Evolutionary conservation across 2,888 invertebrate genomes (phyloP).

Genomic region (Heliothis peltigera): DNA sequence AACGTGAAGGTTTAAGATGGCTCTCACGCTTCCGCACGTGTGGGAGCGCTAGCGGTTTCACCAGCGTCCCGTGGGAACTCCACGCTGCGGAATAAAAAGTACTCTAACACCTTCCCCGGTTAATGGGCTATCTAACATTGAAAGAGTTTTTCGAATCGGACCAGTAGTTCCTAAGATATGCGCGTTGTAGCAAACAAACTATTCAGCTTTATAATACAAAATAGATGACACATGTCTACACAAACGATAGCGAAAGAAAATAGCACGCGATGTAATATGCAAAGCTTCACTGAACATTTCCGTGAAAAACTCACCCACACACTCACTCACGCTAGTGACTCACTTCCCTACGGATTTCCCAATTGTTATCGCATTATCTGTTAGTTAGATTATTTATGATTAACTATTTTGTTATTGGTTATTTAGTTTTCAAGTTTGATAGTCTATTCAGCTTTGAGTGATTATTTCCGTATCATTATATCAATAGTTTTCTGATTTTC

Average conservation of each 20-base stretch:
- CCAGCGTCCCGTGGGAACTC: too few relatives aligned
- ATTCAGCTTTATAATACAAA: too few relatives aligned
- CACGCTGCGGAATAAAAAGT: too few relatives aligned
- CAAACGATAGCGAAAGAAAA: background rate
- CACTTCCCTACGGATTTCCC: slow-evolving; percentile 48
- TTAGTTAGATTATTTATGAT: slow-evolving; percentile 11
- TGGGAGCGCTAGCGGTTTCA: too few relatives aligned
- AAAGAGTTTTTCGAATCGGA: too few relatives aligned
- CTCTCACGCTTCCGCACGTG: too few relatives aligned
- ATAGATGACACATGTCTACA: background rate
- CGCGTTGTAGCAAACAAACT: too few relatives aligned
- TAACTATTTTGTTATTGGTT: slow-evolving; percentile 15
- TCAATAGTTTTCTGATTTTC: too few relatives aligned
- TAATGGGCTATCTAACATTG: too few relatives aligned
- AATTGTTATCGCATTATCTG: slow-evolving; percentile 46
- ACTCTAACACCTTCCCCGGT: too few relatives aligned
- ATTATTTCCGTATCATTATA: background rate
- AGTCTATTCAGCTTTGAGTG: background rate
- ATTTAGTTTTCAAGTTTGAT: background rate
- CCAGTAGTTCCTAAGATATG: too few relatives aligned
- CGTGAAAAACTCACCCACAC: slow-evolving; percentile 16
- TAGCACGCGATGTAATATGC: slow-evolving; percentile 19
- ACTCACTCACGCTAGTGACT: slow-evolving; percentile 13
- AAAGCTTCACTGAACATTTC: slow-evolving; percentile 30
- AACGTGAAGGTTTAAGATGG: too few relatives aligned